These are phyloP conservation scores for Pampus argenteus DNA, from an alignment of 2,797 vertebrate species.

Conservation along the genomic window DNA sequence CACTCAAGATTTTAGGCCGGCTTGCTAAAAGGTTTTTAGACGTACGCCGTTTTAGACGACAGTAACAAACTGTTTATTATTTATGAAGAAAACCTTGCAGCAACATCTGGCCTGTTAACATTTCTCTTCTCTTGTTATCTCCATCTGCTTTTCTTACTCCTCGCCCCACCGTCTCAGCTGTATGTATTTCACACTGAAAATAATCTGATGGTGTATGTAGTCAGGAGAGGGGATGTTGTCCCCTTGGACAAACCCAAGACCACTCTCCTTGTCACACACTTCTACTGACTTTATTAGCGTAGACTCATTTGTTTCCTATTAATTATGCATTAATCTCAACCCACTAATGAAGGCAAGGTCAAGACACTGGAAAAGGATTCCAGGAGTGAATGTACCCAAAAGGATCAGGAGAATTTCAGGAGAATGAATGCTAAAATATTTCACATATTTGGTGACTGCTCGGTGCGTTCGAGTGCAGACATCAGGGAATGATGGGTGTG, in stretches of 20 bases:
- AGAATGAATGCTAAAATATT: constrained; percentile 40
- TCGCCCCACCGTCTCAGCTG: constrained; percentile 9
- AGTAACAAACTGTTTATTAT: constrained; percentile 22
- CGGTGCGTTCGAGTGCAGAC: constrained; percentile 13
- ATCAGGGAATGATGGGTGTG: constrained; percentile 28
- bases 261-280: constrained; percentile 41
- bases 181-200: constrained; percentile 10
- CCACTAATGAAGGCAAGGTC: constrained; percentile 75
- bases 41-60: constrained; percentile 18
- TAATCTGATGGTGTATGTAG: constrained; percentile 31
- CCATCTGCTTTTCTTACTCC: constrained; percentile 9
- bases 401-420: constrained; percentile 35
- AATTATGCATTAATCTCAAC: constrained; percentile 79
- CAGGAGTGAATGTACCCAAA: constrained; percentile 30
- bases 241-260: constrained; percentile 15
- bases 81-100: background rate
- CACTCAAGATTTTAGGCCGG: constrained; percentile 45
- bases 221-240: constrained; percentile 10
- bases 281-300: constrained; percentile 64
- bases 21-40: constrained; percentile 39
- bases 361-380: constrained; percentile 38
- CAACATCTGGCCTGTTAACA: constrained; percentile 8
- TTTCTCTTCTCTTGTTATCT: constrained; percentile 22
- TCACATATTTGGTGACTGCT: constrained; percentile 27
- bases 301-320: constrained; percentile 78